Conservation (phyloP, 2,888 invertebrate species). For the Linnaemya tessellans region DNA sequence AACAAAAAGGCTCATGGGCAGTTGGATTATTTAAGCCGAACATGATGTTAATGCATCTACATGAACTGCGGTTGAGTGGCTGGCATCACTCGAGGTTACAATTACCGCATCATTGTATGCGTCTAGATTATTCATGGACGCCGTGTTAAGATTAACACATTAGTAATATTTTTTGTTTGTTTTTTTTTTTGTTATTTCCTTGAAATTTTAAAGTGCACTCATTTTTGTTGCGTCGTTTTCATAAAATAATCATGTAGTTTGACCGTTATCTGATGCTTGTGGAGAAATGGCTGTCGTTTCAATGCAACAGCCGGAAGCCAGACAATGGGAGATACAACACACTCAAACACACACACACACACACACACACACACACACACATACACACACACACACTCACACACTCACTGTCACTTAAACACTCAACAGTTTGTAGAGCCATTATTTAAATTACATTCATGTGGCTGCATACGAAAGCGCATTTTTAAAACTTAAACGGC, state of each 20-base stretch:
- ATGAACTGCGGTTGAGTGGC: not conserved
- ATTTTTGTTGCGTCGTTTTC: not conserved
- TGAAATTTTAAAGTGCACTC: slow-evolving; percentile 4
- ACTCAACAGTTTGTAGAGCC: slow-evolving; percentile 13
- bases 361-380: not conserved
- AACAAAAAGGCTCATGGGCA: not conserved
- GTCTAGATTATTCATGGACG: slow-evolving; percentile 6
- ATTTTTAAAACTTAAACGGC: slow-evolving; percentile 18
- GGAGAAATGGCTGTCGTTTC: not conserved
- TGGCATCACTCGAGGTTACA: slow-evolving; percentile 11
- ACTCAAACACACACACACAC: not conserved
- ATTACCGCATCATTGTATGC: not conserved
- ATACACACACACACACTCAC: not conserved
- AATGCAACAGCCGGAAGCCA: slow-evolving; percentile 11
- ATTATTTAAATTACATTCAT: slow-evolving; percentile 47
- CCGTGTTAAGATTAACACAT: slow-evolving; percentile 37
- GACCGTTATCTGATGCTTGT: slow-evolving; percentile 13
- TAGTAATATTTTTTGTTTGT: not conserved
- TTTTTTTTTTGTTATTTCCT: not conserved
- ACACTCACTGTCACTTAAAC: not conserved
- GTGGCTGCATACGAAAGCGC: slow-evolving; percentile 35
- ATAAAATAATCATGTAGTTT: slow-evolving; percentile 19
- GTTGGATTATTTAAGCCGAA: not conserved
- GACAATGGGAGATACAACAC: not conserved
- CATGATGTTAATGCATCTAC: not conserved